These are phyloP conservation scores for Sclerodermus sp. DNA, from an alignment of 2,888 invertebrate genomes.

Conservation along the genomic window DNA sequence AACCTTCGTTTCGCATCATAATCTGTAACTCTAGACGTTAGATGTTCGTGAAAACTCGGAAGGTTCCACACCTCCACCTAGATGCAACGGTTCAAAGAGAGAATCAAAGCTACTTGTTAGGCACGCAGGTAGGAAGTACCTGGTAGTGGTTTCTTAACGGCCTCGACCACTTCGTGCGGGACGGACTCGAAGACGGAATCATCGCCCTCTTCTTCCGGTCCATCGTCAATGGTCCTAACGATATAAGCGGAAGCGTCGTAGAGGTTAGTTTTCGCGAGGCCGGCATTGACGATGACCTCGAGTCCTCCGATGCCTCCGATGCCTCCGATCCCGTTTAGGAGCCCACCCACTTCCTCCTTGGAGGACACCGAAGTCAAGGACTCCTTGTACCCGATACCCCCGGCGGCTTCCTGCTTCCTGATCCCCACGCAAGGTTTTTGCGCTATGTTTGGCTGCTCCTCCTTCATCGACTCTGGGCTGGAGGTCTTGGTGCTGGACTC, in stretches of 20 bases:
- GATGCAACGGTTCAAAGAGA: too few species aligned
- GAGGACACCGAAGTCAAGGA: neutral
- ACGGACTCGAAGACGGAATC: conserved; percentile 51
- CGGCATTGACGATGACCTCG: conserved; percentile 4
- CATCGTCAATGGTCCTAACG: conserved; percentile 46
- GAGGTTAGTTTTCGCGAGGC: conserved; percentile 25
- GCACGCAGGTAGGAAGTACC: conserved; percentile 18
- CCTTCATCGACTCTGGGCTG: neutral
- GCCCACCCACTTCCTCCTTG: neutral
- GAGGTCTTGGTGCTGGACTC: neutral
- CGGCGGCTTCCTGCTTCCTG: neutral
- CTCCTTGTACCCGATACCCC: neutral
- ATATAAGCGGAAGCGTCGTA: conserved; percentile 42
- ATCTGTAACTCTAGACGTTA: too few species aligned
- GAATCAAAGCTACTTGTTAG: too few species aligned
- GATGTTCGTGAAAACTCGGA: too few species aligned
- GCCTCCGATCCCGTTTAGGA: neutral
- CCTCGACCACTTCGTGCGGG: neutral
- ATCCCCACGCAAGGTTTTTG: too few species aligned
- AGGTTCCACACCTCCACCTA: too few species aligned
- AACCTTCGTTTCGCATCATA: too few species aligned
- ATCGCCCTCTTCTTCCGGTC: conserved; percentile 51
- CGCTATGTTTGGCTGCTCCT: neutral
- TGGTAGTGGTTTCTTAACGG: conserved; percentile 24
- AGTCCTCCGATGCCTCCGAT: neutral